Conservation (phyloP, 2,888 invertebrate genomes). For the Griposia aprilina region DNA sequence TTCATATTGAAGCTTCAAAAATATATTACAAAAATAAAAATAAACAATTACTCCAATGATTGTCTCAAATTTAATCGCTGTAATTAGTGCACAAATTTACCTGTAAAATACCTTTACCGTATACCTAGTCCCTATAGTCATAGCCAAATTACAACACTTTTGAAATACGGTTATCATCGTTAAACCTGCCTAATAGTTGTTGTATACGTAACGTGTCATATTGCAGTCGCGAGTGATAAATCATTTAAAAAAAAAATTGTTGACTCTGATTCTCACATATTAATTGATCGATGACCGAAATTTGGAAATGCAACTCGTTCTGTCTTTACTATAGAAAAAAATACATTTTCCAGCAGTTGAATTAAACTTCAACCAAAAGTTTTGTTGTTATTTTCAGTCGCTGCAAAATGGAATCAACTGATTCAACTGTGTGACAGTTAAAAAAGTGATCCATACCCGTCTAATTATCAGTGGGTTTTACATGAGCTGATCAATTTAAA, state of each 20-base stretch:
- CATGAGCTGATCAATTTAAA: neutral
- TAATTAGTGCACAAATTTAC: neutral
- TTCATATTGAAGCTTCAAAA: neutral
- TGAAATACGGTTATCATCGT: slow-evolving; percentile 10
- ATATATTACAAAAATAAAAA: neutral
- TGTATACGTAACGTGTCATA: neutral
- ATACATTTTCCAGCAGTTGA: neutral
- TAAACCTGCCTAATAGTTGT: neutral
- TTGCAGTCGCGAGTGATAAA: slow-evolving; percentile 21
- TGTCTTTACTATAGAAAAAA: slow-evolving; percentile 3
- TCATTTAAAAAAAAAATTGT: slow-evolving; percentile 21
- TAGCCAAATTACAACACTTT: neutral
- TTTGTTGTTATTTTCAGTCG: neutral
- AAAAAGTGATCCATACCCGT: neutral
- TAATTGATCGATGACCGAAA: slow-evolving; percentile 33
- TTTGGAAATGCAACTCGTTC: slow-evolving; percentile 5
- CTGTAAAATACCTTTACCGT: neutral
- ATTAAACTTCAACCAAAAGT: neutral
- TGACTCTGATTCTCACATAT: neutral
- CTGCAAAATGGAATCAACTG: neutral
- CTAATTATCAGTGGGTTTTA: neutral
- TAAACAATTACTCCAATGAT: neutral
- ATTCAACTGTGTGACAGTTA: neutral
- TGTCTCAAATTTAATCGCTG: neutral
- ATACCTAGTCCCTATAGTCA: too few species aligned